phyloP scores from a whole-genome alignment of 2,113 vertebrate species.

The Promerops cafer region DNA sequence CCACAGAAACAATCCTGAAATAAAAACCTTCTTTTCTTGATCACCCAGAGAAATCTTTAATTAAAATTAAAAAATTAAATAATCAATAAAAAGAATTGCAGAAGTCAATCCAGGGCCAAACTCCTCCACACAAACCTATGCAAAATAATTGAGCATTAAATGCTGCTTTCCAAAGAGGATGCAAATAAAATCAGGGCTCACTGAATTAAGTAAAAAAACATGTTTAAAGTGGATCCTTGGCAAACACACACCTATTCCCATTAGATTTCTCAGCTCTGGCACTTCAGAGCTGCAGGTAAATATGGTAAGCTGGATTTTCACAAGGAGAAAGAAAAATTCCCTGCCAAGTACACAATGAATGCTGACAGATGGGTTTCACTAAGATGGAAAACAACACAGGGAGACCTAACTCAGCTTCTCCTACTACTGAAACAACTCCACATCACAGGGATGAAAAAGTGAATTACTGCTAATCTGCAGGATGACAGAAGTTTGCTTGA shows the following conservation, averaged over 20 bases:
- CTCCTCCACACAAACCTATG: neutral
- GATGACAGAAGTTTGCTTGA: neutral
- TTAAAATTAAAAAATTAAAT: neutral
- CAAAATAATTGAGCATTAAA: neutral
- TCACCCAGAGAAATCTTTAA: neutral
- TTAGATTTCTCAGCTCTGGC: neutral
- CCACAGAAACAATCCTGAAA: neutral
- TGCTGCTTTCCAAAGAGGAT: neutral
- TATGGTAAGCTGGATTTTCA: neutral
- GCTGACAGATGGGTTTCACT: neutral
- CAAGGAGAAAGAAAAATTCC: neutral
- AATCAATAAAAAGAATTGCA: neutral
- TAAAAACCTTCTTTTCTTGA: neutral
- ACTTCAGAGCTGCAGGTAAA: neutral
- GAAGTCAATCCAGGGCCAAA: neutral
- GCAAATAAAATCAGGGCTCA: neutral
- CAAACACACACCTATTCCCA: rapidly evolving
- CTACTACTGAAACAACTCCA: neutral
- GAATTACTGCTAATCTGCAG: neutral
- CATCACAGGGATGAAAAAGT: neutral
- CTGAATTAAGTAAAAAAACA: neutral
- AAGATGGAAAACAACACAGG: neutral
- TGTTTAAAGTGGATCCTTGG: neutral
- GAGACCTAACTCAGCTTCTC: neutral
- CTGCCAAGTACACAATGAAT: neutral